phyloP scores from a whole-genome alignment of 2,888 invertebrate genomes.

The Lapara coniferarum region DNA sequence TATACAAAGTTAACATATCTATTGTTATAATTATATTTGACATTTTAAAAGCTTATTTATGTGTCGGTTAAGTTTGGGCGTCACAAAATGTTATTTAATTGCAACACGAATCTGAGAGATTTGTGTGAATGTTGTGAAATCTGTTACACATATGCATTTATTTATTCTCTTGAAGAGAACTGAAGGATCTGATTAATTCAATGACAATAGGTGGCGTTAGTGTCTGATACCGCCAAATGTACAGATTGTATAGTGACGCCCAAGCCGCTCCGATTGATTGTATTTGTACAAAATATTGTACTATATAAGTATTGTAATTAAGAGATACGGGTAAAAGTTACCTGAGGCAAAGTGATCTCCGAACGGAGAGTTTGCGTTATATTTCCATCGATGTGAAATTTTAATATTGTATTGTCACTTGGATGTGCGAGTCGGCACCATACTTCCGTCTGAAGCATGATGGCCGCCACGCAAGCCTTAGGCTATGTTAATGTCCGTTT shows the following conservation, averaged over 20 bases:
- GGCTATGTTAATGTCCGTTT: constrained; percentile 16
- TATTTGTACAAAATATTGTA: constrained; percentile 22
- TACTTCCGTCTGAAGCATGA: not conserved
- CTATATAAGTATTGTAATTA: constrained; percentile 4
- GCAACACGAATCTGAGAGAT: constrained; percentile 4
- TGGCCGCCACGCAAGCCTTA: not conserved
- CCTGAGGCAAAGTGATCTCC: constrained; percentile 34
- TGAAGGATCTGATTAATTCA: not conserved
- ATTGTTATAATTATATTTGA: constrained; percentile 54
- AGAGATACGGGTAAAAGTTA: constrained; percentile 60
- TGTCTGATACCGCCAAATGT: not conserved
- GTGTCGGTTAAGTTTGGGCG: constrained; percentile 12
- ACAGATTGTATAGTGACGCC: not conserved
- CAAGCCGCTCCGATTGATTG: constrained; percentile 4
- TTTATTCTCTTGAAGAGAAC: not conserved
- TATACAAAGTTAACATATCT: constrained; percentile 70
- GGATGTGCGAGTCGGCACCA: constrained; percentile 37
- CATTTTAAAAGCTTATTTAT: constrained; percentile 47
- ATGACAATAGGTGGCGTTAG: constrained; percentile 8
- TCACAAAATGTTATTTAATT: not conserved
- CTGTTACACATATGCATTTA: not conserved
- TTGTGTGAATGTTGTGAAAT: not conserved
- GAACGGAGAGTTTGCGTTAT: constrained; percentile 28
- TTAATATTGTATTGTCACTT: constrained; percentile 68
- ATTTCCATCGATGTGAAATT: constrained; percentile 37